Evolutionary conservation across 30 jellyfish, hydroid and myxozoan genomes (phyloP), one percentile per base, ranked within the genome.

Genomic region (Turritopsis rubra): DNA sequence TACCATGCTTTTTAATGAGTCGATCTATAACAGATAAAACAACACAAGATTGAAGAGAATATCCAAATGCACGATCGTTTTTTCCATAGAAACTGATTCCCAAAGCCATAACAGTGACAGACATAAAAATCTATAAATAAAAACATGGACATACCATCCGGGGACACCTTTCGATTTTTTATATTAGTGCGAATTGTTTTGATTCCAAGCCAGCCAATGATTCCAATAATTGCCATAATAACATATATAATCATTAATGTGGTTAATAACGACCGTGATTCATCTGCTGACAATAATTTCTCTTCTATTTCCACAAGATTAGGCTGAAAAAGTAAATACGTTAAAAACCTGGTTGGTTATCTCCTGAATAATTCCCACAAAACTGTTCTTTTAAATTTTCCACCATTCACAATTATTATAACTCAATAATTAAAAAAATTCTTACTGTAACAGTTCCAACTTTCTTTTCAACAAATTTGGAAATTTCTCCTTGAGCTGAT

Each of bases 391-490:
- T n/a, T n/a, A n/a, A n/a, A n/a, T n/a, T n/a, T n/a, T 41, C 60
- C 60, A 41, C 13, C 60, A 41, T 41, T 41, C 5, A n/a, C n/a
- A n/a, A n/a, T n/a, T n/a, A n/a, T n/a, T n/a, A n/a, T n/a, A n/a
- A n/a, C n/a, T n/a, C n/a, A n/a, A n/a, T n/a, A n/a, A n/a, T n/a
- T n/a, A 41, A 41, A 41, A 41, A 13, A 5, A 41, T 41, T 3
- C 60, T 41, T 41, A 41, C 60, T 41, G 60, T 41, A 41, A 41
- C 60, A 41, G 60, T 41, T 68, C 82, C 82, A 74, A 74, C 60
- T 74, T 74, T 16, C 24, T 30, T 74, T 74, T 74, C 65, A 28
- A 74, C n/a, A 29, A 74, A 74, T 21, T 1, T 0, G 19, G 82
- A 74, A 21, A 74, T 74, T 7, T 16, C 54, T 0, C 54, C 82